Evolutionary conservation across 2,888 invertebrate species (phyloP), one percentile per base, ranked within the genome.

Genomic region (Nasonia oneida): DNA sequence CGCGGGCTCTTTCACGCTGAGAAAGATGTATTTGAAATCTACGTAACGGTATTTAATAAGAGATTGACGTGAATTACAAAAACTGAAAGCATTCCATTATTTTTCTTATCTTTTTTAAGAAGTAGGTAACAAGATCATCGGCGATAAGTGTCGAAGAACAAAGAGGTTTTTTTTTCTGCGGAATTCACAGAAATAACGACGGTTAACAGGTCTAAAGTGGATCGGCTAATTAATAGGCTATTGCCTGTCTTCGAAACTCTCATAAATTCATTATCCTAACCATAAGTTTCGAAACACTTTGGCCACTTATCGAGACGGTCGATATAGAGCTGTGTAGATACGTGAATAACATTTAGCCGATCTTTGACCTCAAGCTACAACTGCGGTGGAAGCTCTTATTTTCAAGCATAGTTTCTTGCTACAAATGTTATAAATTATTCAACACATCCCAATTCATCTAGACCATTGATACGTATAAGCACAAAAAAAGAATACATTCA

Each of bases 241-340:
- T 79, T 71, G 53, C 64, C 0, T 29, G 10, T 10, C 50, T 57
- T 14, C 3, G 23, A 57, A 74, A 39, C 8, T 18, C 47, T 83
- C 75, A 76, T 83, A 80, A 86, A 86, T 86, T 85, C 75, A 80
- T 86, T 86, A 79, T 86, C 53, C 64, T 15, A 29, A 23, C 47
- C 37, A 23, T 23, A n/a, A 61, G 33, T 18, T 77, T 76, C 47
- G n/a, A 70, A 42, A 39, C 33, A 53, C 70, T 33, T 70, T 14
- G 33, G 64, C 10, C 29, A n/a, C 57, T 76, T 81, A 84, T 75
- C 80, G 70, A 33, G 3, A 18, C 70, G 33, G 15, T 33, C 78
- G 23, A 81, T 81, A 76, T 79, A 23, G 29, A 61, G 12, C 4
- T 12, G 64, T 12, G 50, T 29, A 18, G 64, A 47, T 29, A 23